These are phyloP conservation scores for Drosophila prosaltans DNA, from an alignment of 1,140 invertebrate species.

Conservation along the genomic window DNA sequence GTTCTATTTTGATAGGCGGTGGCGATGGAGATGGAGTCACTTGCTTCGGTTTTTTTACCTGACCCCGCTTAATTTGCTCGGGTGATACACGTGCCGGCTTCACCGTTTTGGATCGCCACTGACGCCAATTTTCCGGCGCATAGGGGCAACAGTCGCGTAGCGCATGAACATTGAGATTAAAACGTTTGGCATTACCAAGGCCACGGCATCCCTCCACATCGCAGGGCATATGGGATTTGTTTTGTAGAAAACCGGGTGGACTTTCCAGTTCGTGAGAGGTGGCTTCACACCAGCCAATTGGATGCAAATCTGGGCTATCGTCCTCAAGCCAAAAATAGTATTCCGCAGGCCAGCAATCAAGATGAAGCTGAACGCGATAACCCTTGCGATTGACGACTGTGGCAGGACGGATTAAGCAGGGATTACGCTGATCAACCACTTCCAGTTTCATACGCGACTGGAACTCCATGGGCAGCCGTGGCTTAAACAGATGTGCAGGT, in stretches of 20 bases:
- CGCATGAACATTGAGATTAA: conserved; percentile 90
- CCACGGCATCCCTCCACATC: conserved; percentile 91
- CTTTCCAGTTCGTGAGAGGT: conserved; percentile 94
- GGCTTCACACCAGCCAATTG: conserved; percentile 94
- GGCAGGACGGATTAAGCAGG: conserved; percentile 92
- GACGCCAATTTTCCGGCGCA: conserved; percentile 82
- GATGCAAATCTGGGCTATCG: conserved; percentile 95
- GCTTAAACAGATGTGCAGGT: conserved; percentile 92
- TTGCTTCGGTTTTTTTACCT: not conserved
- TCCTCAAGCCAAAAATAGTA: conserved; percentile 96
- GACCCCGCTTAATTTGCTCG: conserved; percentile 42
- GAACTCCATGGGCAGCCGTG: conserved; percentile 91
- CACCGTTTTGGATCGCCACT: conserved; percentile 74
- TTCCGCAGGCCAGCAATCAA: conserved; percentile 95
- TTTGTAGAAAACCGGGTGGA: conserved; percentile 85
- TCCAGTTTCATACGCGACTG: conserved; percentile 95
- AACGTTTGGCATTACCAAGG: conserved; percentile 90
- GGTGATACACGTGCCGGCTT: conserved; percentile 62
- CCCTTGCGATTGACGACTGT: conserved; percentile 91
- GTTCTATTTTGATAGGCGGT: not conserved
- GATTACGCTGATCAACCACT: conserved; percentile 92
- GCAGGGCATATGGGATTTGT: conserved; percentile 83
- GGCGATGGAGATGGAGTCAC: not conserved
- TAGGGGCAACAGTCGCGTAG: conserved; percentile 93
- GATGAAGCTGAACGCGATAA: conserved; percentile 92